Evolutionary conservation across 92 coral and sea anemone species (phyloP).

Genomic region (Phenganax marumi): DNA sequence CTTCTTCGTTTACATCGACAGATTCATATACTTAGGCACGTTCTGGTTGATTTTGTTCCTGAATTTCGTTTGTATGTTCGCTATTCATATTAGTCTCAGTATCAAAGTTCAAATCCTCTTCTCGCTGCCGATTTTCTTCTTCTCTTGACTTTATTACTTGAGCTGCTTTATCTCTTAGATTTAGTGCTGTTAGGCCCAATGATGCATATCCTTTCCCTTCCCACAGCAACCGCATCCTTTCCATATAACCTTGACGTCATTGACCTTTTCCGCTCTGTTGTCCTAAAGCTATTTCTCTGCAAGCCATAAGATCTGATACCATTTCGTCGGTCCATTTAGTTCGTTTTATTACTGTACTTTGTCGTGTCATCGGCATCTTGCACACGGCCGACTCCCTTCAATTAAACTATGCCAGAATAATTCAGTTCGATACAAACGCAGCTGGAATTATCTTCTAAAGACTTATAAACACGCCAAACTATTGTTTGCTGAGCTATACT

Average conservation of each 20-base stretch:
- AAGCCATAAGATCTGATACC: background rate
- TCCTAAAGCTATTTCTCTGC: slow-evolving; percentile 4
- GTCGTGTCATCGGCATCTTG: too few relatives aligned
- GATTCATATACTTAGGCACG: background rate
- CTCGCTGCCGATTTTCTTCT: background rate
- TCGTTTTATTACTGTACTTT: too few relatives aligned
- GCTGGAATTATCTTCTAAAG: too few relatives aligned
- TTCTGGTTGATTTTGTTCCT: background rate
- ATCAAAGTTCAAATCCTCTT: background rate
- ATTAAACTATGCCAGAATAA: too few relatives aligned
- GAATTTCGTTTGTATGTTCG: background rate
- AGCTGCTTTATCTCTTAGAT: background rate
- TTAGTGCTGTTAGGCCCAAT: slow-evolving; percentile 11
- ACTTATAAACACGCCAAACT: too few relatives aligned
- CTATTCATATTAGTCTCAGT: too few relatives aligned
- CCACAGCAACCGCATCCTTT: slow-evolving; percentile 7
- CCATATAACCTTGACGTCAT: slow-evolving; percentile 15
- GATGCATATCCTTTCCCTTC: slow-evolving; percentile 31
- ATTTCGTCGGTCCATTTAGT: too few relatives aligned
- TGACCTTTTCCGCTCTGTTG: background rate
- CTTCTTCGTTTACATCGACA: background rate
- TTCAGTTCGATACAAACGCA: too few relatives aligned
- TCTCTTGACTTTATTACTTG: background rate
- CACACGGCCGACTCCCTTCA: too few relatives aligned
- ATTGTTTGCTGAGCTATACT: too few relatives aligned